Evolutionary conservation across 2,888 invertebrate genomes (phyloP), one percentile per base, ranked within the genome.

Genomic region (Lissonota sp.): DNA sequence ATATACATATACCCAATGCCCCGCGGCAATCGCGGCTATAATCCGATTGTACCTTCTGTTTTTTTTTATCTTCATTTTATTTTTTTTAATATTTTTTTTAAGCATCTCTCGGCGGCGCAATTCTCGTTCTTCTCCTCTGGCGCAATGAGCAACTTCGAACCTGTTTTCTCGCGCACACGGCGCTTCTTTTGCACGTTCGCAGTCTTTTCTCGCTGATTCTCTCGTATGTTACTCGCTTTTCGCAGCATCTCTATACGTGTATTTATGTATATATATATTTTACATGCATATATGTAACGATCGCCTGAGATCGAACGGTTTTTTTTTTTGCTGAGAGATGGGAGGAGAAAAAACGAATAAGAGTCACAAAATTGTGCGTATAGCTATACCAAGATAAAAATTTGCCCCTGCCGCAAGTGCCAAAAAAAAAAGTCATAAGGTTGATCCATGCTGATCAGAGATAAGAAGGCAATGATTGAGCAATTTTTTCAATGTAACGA

Each of bases 31-130:
- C 90, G 57, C 46, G 87, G 86, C 89, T 91, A 90, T 90, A 88
- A 90, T 89, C 87, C 87, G 86, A 88, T 89, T 88, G 86, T 87
- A 86, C 84, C 86, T 91, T 90, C 90, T 89, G 89, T 90, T 90
- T 90, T 89, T 91, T 88, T 87, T 87, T 83, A 86, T 86, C 5
- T 14, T 10, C 42, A 39, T 60, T 51, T 39, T 26, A 1, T 70
- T 44, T 69, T 62, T 57, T 57, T 42, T 44, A n/a, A n/a, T n/a
- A n/a, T n/a, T 6, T 55, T 37, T 14, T 70, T 55, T 57, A 26
- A 40, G 71, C 72, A 55, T 58, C 62, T 51, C n/a, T 58, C 62
- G n/a, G n/a, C 55, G 8, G 62, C 44, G 40, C 63, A 55, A 49
- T 67, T 57, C 26, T 26, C 49, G 70, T 67, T 77, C 80, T 74